Evolutionary conservation across 2,113 vertebrate genomes (phyloP).

Genomic region (Pangasianodon gigas): DNA sequence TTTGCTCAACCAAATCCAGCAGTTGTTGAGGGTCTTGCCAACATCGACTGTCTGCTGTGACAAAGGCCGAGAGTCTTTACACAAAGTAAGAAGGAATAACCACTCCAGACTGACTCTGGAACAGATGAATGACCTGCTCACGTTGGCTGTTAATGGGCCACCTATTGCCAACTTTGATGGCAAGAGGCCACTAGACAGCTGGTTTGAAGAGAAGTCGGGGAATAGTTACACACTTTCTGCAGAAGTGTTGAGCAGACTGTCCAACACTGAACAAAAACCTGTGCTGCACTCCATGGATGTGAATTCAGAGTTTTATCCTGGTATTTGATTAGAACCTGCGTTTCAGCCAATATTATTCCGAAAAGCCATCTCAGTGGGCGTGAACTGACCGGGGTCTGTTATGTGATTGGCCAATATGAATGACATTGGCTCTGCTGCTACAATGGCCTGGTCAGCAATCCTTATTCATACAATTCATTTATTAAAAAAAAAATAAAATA

Average conservation of each 20-base stretch:
- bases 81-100: conserved; percentile 85
- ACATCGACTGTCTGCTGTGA: conserved; percentile 88
- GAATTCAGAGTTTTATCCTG: conserved; percentile 83
- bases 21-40: conserved; percentile 87
- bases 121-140: conserved; percentile 90
- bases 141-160: conserved; percentile 84
- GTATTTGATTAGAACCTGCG: conserved; percentile 74
- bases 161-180: conserved; percentile 88
- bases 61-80: conserved; percentile 83
- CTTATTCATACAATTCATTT: conserved; percentile 34
- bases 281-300: conserved; percentile 81
- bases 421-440: conserved; percentile 62
- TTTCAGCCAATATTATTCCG: conserved; percentile 54
- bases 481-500: conserved; percentile 1
- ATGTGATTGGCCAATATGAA: conserved; percentile 57
- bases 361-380: conserved; percentile 56
- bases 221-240: conserved; percentile 82
- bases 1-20: conserved; percentile 84
- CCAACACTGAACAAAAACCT: conserved; percentile 81
- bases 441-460: conserved; percentile 54
- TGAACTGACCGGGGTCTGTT: conserved; percentile 50
- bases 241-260: conserved; percentile 85
- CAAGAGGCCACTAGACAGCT: conserved; percentile 91
- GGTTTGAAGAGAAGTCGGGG: conserved; percentile 96
- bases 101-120: conserved; percentile 87